Base-by-base conservation (phyloP, 2,113 vertebrate species). In the Dicaeum eximium region DNA sequence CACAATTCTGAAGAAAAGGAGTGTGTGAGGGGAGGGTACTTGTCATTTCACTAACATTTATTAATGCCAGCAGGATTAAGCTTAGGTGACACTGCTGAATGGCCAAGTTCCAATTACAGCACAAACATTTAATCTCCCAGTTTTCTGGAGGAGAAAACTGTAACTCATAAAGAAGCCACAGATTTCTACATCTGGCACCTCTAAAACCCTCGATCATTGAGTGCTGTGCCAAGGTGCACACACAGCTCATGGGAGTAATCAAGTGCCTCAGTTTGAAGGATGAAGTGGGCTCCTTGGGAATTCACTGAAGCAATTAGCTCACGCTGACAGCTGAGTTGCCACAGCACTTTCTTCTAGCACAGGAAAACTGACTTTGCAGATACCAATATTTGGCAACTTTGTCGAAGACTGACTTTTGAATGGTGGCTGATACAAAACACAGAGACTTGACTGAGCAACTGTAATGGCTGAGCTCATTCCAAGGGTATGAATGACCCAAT, bases 401-500 rank as follows among this genome's bases (percentile, higher is more conserved):
- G n/a, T 21, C 13, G 23, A 60, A 72, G 13, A 47, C 25, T 19
- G 57, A 27, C 54, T 42, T 80, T 47, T 37, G 57, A 81, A 61
- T 38, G 37, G 47, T 1, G 45, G 35, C 62, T 33, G 38, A 57
- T 7, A 9, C 1, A n/a, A 51, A 85, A 37, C 27, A 50, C 0
- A 3, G 58, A 58, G 54, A n/a, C 13, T 31, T 20, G 30, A 44
- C 1, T 10, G 57, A 83, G 28, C 27, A 60, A 12, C 20, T 12
- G 12, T 7, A 40, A n/a, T 0, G 48, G 61, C 27, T 69, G 24
- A 77, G 57, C 65, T 73, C 11, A 5, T 13, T 23, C 21, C 27
- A 33, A 31, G 38, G 79, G 48, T 33, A 7, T 7, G 13, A 8
- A 6, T 2, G 15, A 7, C 2, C 9, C 4, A 28, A 6, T 4